phyloP scores from a whole-genome alignment of 2,888 invertebrate species.

The Caenorhabditis macrosperma region DNA sequence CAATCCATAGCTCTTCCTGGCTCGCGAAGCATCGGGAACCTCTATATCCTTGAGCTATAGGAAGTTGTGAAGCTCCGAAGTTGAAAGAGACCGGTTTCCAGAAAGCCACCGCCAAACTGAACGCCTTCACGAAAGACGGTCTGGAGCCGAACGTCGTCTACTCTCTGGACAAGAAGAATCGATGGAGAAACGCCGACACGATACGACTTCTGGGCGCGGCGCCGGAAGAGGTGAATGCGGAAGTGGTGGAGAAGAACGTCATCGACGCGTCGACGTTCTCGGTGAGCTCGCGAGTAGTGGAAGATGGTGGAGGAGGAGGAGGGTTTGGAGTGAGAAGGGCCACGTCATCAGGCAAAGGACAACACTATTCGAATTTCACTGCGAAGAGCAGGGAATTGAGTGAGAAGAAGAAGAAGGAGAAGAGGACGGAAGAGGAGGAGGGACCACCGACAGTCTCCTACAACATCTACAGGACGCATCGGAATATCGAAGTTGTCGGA shows the following conservation, averaged over 20 bases:
- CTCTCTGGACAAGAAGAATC: constrained; percentile 36
- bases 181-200: constrained; percentile 19
- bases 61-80: too few relatives aligned
- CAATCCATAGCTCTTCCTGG: too few relatives aligned
- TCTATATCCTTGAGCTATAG: too few relatives aligned
- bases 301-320: constrained; percentile 22
- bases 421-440: not conserved
- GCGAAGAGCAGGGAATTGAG: constrained; percentile 11
- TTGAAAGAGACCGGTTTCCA: too few relatives aligned
- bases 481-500: constrained; percentile 24
- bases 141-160: constrained; percentile 34
- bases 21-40: too few relatives aligned
- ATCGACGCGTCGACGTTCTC: constrained; percentile 14
- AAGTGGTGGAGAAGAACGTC: constrained; percentile 32
- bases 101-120: constrained; percentile 9
- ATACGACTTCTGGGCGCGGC: not conserved
- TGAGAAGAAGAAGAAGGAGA: constrained; percentile 20
- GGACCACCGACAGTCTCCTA: constrained; percentile 37
- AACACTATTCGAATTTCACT: constrained; percentile 31
- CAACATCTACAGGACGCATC: constrained; percentile 35
- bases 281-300: not conserved
- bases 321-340: constrained; percentile 32
- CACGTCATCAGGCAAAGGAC: constrained; percentile 36
- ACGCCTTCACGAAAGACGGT: constrained; percentile 5
- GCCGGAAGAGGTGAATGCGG: constrained; percentile 29